Evolutionary conservation across 1,140 invertebrate genomes (phyloP).

Genomic region (Mylabris phalerata): DNA sequence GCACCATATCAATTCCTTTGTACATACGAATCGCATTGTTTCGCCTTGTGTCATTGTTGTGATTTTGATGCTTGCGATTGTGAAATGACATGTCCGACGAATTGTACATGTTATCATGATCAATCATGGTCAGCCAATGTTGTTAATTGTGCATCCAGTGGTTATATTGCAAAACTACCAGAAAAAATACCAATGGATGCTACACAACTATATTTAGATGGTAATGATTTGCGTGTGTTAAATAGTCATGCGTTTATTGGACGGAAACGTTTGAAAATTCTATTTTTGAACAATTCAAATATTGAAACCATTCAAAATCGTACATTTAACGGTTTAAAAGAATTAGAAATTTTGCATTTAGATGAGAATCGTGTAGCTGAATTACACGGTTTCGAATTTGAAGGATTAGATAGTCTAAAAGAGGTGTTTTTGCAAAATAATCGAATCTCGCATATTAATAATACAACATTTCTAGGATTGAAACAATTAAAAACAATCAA

Average conservation of each 20-base stretch:
- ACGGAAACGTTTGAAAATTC: constrained; percentile 71
- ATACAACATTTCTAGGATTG: constrained; percentile 69
- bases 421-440: constrained; percentile 62
- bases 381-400: constrained; percentile 71
- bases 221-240: constrained; percentile 71
- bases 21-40: constrained; percentile 85
- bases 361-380: constrained; percentile 51
- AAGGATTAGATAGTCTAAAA: constrained; percentile 55
- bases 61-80: constrained; percentile 92
- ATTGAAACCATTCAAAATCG: constrained; percentile 82
- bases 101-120: constrained; percentile 89
- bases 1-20: constrained; percentile 84
- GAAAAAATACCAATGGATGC: constrained; percentile 88
- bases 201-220: constrained; percentile 82
- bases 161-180: constrained; percentile 65
- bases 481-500: constrained; percentile 61
- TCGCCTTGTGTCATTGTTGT: constrained; percentile 85
- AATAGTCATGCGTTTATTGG: constrained; percentile 86
- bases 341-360: constrained; percentile 68
- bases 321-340: constrained; percentile 81
- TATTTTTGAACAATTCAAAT: constrained; percentile 79
- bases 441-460: constrained; percentile 62
- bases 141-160: constrained; percentile 76
- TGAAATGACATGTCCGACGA: constrained; percentile 88
- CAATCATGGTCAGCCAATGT: constrained; percentile 88